Evolutionary conservation across 2,888 invertebrate genomes (phyloP), one percentile per base, ranked within the genome.

Genomic region (Spodoptera picta): DNA sequence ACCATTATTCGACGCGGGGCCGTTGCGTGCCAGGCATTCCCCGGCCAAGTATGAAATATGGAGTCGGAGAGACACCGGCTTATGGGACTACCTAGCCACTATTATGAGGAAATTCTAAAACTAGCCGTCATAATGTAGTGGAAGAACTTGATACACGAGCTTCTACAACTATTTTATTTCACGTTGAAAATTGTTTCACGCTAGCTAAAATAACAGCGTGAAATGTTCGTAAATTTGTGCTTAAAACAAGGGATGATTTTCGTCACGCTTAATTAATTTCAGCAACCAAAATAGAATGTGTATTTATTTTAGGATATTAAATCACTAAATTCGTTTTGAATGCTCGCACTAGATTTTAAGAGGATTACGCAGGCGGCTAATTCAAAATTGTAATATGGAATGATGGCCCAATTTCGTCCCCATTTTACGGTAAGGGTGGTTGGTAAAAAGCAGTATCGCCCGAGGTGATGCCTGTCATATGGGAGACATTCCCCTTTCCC

Each of bases 41-140:
- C 46, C 76, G 77, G 64, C 77, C 77, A 80, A 86, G 83, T 86
- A 88, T 91, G 90, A 91, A 90, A 89, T 91, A 90, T 90, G 85
- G 82, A 87, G 83, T 83, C 77, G 62, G 79, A 83, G 84, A 83
- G 82, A 80, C 75, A 77, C 53, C 55, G 60, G 75, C 73, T 77
- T 83, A 82, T 86, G 80, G 78, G 86, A 84, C 83, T 75, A 81
- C 72, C 75, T 78, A 73, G 66, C 74, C 69, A 68, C 69, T 80
- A 77, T 70, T 84, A 85, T 79, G 79, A 79, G 80, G 75, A 82
- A 83, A 87, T 87, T 90, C 85, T 88, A 81, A 85, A 88, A 86
- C 83, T 85, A 81, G 49, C 59, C 69, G 67, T 53, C 47, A 59
- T 50, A 58, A 64, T 64, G 44, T 60, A 53, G 55, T 71, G 44